Evolutionary conservation across 2,888 invertebrate genomes (phyloP).

Genomic region (Drosophila sordidula): DNA sequence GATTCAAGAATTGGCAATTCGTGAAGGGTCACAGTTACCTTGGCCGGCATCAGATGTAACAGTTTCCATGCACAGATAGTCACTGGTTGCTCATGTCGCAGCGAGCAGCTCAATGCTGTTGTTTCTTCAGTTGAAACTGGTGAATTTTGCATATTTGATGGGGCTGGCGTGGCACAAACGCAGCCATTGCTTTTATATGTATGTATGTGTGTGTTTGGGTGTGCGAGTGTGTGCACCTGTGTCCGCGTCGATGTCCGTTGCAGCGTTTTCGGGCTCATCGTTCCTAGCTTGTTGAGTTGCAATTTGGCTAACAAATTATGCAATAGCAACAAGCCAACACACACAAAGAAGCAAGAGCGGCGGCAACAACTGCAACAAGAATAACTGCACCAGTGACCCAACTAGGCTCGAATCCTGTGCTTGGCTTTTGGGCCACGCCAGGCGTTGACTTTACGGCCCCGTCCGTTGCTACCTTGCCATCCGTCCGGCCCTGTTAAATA

Average conservation of each 20-base stretch:
- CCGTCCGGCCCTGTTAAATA: conserved; percentile 69
- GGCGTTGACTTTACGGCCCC: conserved; percentile 55
- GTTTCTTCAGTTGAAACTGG: conserved; percentile 43
- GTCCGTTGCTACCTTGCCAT: conserved; percentile 11
- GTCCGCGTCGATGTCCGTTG: conserved; percentile 21
- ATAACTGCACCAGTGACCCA: conserved; percentile 66
- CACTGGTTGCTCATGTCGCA: conserved; percentile 15
- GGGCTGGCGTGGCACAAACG: conserved; percentile 36
- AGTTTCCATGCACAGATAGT: conserved; percentile 20
- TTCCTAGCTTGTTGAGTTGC: conserved; percentile 75
- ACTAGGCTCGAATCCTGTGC: conserved; percentile 37
- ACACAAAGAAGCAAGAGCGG: conserved; percentile 27
- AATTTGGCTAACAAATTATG: conserved; percentile 79
- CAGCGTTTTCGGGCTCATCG: conserved; percentile 40
- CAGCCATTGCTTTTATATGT: conserved; percentile 10
- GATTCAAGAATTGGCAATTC: too few relatives aligned
- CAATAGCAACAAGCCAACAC: conserved; percentile 57
- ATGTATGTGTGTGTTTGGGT: conserved; percentile 10
- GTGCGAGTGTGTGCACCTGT: conserved; percentile 27
- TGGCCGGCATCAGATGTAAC: conserved; percentile 4
- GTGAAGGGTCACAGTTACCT: too few relatives aligned
- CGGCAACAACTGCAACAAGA: conserved; percentile 18
- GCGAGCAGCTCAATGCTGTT: conserved; percentile 10
- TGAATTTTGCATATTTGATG: conserved; percentile 75
- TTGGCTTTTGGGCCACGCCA: conserved; percentile 10